Conservation (phyloP, 2,113 vertebrate species). For the Empidonax traillii region DNA sequence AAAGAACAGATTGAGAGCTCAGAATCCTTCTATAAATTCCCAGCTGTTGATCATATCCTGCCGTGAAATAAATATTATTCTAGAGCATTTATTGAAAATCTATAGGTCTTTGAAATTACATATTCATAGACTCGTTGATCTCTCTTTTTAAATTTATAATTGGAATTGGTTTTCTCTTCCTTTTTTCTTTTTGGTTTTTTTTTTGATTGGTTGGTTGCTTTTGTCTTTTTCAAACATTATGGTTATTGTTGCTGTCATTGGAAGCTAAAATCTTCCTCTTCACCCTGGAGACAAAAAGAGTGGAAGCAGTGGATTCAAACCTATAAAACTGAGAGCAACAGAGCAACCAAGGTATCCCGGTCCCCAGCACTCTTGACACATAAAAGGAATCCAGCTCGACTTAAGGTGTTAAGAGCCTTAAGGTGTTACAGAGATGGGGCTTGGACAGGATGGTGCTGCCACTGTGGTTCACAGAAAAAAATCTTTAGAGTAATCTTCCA, state of each 20-base stretch:
- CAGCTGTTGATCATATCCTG: not conserved
- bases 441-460: not conserved
- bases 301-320: not conserved
- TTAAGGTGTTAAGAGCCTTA: not conserved
- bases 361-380: not conserved
- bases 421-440: not conserved
- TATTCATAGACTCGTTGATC: not conserved
- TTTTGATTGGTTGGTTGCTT: too few relatives aligned
- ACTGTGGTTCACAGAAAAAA: not conserved
- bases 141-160: not conserved
- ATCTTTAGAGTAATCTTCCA: not conserved
- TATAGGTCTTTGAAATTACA: not conserved
- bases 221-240: not conserved
- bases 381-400: not conserved
- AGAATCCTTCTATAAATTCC: not conserved
- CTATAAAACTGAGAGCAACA: not conserved
- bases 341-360: not conserved
- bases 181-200: not conserved
- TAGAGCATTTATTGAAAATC: conserved; percentile 21
- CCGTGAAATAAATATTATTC: conserved; percentile 23
- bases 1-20: not conserved
- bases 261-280: conserved; percentile 16
- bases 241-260: not conserved
- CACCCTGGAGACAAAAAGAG: not conserved
- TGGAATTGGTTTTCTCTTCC: not conserved